Evolutionary conservation across 2,113 vertebrate genomes (phyloP).

Genomic region (Solenodon paradoxus): DNA sequence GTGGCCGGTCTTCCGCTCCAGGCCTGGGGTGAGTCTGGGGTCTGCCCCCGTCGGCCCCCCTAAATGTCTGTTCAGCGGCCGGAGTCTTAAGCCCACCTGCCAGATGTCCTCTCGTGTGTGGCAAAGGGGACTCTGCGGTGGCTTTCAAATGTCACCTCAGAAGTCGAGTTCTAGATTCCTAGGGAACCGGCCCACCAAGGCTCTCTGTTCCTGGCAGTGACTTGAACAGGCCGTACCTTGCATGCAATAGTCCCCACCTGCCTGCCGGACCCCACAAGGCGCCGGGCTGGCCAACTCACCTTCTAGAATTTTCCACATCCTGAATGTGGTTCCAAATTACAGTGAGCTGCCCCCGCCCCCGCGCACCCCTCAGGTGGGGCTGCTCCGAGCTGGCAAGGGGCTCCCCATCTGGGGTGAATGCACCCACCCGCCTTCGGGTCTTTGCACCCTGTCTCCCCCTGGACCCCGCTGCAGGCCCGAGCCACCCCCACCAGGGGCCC

Average conservation of each 20-base stretch:
- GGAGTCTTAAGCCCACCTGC: not conserved
- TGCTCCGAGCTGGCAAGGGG: not conserved
- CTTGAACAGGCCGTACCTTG: not conserved
- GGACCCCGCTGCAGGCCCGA: not conserved
- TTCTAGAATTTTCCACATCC: not conserved
- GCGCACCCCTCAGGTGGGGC: too few relatives aligned
- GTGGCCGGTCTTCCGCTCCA: too few relatives aligned
- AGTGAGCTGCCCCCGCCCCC: accelerated
- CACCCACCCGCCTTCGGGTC: too few relatives aligned
- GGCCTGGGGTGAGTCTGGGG: not conserved
- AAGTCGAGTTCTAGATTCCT: not conserved
- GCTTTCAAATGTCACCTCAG: not conserved
- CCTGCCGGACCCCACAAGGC: not conserved
- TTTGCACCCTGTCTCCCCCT: not conserved
- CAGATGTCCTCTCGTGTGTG: not conserved
- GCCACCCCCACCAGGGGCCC: not conserved
- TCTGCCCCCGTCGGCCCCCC: not conserved
- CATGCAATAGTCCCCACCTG: not conserved
- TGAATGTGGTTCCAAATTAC: not conserved
- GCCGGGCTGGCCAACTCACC: accelerated
- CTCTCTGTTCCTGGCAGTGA: not conserved
- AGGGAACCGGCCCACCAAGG: accelerated
- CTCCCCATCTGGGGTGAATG: not conserved
- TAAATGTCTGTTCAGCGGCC: too few relatives aligned
- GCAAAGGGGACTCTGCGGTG: not conserved